Conservation (phyloP, 2,888 invertebrate species). For the Drosophila putrida region DNA sequence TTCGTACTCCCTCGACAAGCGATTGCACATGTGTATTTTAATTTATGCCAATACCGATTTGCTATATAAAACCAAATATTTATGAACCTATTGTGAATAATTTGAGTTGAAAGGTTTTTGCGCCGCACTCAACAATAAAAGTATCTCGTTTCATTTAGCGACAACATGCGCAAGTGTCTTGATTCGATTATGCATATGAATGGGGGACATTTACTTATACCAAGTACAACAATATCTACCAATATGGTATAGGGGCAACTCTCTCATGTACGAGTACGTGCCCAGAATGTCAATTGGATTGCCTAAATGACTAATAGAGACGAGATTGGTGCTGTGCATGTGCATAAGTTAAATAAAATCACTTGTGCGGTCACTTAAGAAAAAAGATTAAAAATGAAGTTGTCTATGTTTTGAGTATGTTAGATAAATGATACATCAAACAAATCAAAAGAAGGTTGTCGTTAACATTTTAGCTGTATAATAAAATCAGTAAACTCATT, state of each 20-base stretch:
- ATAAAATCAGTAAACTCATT: no score
- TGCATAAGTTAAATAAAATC: constrained; percentile 17
- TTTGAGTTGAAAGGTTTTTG: constrained; percentile 52
- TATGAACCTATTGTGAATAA: constrained; percentile 62
- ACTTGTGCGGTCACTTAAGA: constrained; percentile 14
- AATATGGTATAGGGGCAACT: constrained; percentile 28
- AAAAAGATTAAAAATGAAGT: constrained; percentile 12
- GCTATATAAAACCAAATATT: constrained; percentile 58
- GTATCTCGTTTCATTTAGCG: constrained; percentile 33
- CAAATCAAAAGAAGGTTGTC: neutral
- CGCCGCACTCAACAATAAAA: constrained; percentile 26
- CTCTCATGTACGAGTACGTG: constrained; percentile 32
- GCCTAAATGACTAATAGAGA: constrained; percentile 37
- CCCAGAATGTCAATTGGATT: constrained; percentile 37
- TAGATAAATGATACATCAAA: neutral
- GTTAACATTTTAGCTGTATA: no score
- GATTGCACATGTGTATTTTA: constrained; percentile 19
- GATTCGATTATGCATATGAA: constrained; percentile 58
- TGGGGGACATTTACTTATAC: constrained; percentile 36
- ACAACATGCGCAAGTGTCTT: constrained; percentile 23
- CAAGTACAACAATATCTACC: constrained; percentile 8
- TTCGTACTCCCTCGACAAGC: constrained; percentile 2
- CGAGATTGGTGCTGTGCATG: constrained; percentile 30
- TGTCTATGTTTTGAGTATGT: neutral
- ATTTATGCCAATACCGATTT: constrained; percentile 41